Base-by-base conservation (phyloP, 1,140 invertebrate species). In the Galendromus occidentalis region DNA sequence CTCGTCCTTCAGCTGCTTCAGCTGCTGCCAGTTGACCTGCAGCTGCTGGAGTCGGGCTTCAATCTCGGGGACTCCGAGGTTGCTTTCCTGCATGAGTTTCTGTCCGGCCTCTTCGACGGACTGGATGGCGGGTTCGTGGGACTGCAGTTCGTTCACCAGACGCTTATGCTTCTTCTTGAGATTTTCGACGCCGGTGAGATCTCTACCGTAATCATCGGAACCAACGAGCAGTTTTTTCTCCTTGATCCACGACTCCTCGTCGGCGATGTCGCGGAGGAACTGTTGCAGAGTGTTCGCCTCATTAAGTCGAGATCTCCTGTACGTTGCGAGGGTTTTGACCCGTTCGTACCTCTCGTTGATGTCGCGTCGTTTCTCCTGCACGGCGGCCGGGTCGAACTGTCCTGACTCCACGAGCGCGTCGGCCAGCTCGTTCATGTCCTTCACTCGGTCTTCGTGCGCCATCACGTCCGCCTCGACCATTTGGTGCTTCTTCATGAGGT, bases 191-290 rank as follows among this genome's bases (percentile, higher is more conserved):
- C 92, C 92, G 12, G 93, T 98, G 70, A 98, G 78, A 75, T 99
- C 95, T 66, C 93, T 85, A 0, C 95, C 95, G 76, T 96, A 98
- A 75, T 98, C 96, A 74, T 97, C 94, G 2, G 91, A 96, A 6
- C 90, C 88, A 1, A 98, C 92, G 6, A 99, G 78, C 14, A 98
- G 78, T 75, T 98, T 98, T 81, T 98, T 98, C 73, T 99, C 95
- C 74, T 97, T 97, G 73, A 98, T 98, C 95, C 95, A 98, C n/a
- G 90, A 93, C 76, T 98, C 95, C 76, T 98, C 95, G 76, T 99
- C 95, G 69, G 95, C 94, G 74, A 99, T 97, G 74, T 98, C 95
- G 55, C 95, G 80, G 82, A 98, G 93, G 84, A 99, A 98, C 78
- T 98, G 94, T 77, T 98, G 94, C 70, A 98, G 81, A 7, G 92